Evolutionary conservation across 1,140 invertebrate species (phyloP), one percentile per base, ranked within the genome.

Genomic region (Drepana arcuata): DNA sequence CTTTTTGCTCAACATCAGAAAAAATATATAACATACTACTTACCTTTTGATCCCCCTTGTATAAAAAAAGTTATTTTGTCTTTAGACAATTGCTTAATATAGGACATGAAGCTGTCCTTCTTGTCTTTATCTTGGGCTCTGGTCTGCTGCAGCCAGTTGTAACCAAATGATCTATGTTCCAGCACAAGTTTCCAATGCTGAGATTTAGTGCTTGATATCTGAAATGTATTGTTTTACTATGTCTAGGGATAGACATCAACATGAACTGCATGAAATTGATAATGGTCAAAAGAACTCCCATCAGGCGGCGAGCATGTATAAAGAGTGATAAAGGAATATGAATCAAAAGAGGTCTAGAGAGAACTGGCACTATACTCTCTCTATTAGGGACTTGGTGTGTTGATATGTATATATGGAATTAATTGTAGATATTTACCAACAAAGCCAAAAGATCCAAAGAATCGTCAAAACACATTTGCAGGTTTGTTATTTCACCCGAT

Each of bases 401-500:
- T n/a, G n/a, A n/a, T n/a, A n/a, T n/a, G n/a, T n/a, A n/a, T n/a
- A n/a, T n/a, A n/a, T n/a, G n/a, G n/a, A n/a, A n/a, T n/a, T n/a
- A n/a, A n/a, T 21, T 21, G 18, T 3, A 11, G 26, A 18, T 37
- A 56, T 60, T 62, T 48, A 81, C 77, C 57, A 81, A 40, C 9
- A 81, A 48, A 23, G 73, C 63, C 21, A 81, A 44, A 18, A 81
- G 42, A 41, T 81, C 73, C 7, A 81, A 36, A 5, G 73, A 77
- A 40, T 81, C 77, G 60, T 81, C 77, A 64, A 77, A 78, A 55
- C 73, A 81, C 34, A 78, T 81, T 34, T 81, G 73, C 30, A 81
- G 55, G 30, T 81, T 70, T 34, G 48, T 48, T 5, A 81, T 68
- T 58, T 77, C 73, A 14, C 66, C 70, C 14, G 60, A 33, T 10